Percentiles rank a stretch among this genome's conserved stretches.
phyloP scores from a whole-genome alignment of 1,140 invertebrate species.

The Scaptomyza graminum region DNA sequence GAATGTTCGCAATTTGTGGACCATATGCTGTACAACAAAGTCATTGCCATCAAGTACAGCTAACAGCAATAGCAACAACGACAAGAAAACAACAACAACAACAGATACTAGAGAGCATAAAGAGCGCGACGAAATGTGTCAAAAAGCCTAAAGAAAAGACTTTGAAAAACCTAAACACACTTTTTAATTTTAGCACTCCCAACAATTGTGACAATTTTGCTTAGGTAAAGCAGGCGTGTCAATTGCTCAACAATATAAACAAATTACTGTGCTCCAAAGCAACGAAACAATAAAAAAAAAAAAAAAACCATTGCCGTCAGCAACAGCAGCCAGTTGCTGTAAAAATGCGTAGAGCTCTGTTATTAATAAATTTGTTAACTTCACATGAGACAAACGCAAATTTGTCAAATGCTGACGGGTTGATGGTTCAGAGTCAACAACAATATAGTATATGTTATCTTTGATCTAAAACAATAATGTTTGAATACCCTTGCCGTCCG shows the following conservation, averaged over 20 bases:
- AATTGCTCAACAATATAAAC: conserved; percentile 77
- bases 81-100: conserved; percentile 6
- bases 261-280: conserved; percentile 51
- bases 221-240: conserved; percentile 72
- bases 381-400: conserved; percentile 35
- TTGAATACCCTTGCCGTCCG: conserved; percentile 1
- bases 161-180: conserved; percentile 56
- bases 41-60: conserved; percentile 52
- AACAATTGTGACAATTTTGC: conserved; percentile 73
- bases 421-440: conserved; percentile 29
- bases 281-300: conserved; percentile 19
- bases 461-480: conserved; percentile 9
- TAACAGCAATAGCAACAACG: conserved; percentile 7
- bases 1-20: conserved; percentile 30
- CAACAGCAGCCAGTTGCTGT: conserved; percentile 14
- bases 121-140: conserved; percentile 58
- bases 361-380: conserved; percentile 57
- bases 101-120: conserved; percentile 34
- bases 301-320: conserved; percentile 24
- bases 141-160: conserved; percentile 49
- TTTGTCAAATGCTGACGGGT: conserved; percentile 43
- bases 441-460: conserved; percentile 8
- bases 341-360: conserved; percentile 34
- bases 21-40: conserved; percentile 36
- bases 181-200: conserved; percentile 76